Evolutionary conservation across 2,888 invertebrate species (phyloP).

Genomic region (Dynastes tityus): DNA sequence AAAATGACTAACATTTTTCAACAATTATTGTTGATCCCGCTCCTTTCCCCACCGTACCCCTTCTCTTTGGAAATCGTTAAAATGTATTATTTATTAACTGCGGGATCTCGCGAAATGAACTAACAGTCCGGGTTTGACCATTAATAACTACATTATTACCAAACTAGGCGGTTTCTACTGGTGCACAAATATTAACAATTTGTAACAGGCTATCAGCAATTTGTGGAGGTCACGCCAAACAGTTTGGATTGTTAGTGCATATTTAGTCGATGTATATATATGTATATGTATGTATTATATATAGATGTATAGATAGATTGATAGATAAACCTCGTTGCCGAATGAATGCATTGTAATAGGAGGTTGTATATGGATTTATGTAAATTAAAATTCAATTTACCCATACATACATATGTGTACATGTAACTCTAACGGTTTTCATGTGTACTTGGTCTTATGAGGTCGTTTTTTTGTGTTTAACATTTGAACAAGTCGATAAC

Average conservation of each 20-base stretch:
- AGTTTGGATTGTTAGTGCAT: constrained; percentile 31
- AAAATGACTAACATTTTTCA: too few species aligned
- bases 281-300: background rate
- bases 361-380: background rate
- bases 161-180: constrained; percentile 6
- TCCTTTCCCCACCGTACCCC: too few species aligned
- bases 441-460: too few species aligned
- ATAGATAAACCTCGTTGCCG: background rate
- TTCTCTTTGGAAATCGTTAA: too few species aligned
- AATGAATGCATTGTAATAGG: too few species aligned
- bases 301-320: background rate
- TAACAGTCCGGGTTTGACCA: too few species aligned
- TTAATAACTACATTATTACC: background rate
- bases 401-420: background rate
- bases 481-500: too few species aligned
- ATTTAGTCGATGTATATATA: background rate
- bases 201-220: constrained; percentile 32
- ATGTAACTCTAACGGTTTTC: background rate
- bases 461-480: too few species aligned
- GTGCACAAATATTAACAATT: constrained; percentile 40
- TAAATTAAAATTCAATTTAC: background rate
- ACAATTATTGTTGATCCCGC: too few species aligned
- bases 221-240: constrained; percentile 22
- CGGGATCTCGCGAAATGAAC: too few species aligned
- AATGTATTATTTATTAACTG: too few species aligned